Evolutionary conservation across 2,888 invertebrate species (phyloP).

Genomic region (Tinea trinotella): DNA sequence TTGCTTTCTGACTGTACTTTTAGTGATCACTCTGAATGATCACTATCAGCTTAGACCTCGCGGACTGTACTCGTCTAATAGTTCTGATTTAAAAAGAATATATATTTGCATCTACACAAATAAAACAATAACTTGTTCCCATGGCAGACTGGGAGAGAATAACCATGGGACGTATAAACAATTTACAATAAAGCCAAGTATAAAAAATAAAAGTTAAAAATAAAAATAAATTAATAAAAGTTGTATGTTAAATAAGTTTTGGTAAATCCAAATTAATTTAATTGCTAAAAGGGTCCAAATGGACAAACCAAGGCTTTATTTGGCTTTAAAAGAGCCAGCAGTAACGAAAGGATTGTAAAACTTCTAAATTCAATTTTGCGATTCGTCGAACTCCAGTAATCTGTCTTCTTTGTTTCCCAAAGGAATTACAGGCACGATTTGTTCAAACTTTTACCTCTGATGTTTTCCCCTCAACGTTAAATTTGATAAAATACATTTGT

Average conservation of each 20-base stretch:
- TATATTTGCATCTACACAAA: no score
- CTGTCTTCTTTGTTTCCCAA: constrained; percentile 14
- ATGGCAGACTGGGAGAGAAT: no score
- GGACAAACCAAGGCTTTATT: not conserved
- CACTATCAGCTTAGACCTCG: no score
- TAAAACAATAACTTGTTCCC: no score
- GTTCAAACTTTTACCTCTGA: not conserved
- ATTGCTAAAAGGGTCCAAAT: not conserved
- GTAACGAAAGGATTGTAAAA: not conserved
- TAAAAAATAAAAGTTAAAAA: no score
- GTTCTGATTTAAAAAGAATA: no score
- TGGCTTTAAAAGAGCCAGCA: not conserved
- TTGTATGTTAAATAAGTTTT: not conserved
- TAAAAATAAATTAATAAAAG: no score
- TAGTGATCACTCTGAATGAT: no score
- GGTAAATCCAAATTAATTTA: not conserved
- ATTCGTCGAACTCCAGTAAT: constrained; percentile 14
- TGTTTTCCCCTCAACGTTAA: not conserved
- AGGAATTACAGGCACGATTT: constrained; percentile 5
- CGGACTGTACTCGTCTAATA: no score
- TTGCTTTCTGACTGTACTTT: no score
- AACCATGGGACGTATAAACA: no score
- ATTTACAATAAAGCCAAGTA: no score
- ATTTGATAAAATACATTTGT: not conserved
- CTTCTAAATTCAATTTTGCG: constrained; percentile 13